Conservation (phyloP, 2,797 vertebrate species). For the Alosa sapidissima region DNA sequence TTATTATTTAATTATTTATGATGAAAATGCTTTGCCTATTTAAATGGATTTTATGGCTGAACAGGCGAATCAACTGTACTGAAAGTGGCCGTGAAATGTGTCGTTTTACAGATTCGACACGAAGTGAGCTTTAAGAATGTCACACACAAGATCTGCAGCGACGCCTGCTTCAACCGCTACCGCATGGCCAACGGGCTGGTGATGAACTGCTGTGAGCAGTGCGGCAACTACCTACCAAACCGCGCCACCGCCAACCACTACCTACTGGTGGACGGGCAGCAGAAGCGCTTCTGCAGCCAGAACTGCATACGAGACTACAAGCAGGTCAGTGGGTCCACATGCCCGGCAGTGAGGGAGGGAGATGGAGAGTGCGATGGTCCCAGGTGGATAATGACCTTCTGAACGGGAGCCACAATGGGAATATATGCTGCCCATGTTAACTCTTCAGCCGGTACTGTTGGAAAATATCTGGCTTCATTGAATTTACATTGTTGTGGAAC, state of each 20-base stretch:
- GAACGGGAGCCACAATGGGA: background rate
- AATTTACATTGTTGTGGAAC: too few relatives aligned
- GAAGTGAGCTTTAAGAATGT: slow-evolving; percentile 99
- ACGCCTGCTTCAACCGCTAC: slow-evolving; percentile 96
- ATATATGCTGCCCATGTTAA: background rate
- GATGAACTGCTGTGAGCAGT: slow-evolving; percentile 99
- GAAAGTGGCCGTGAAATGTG: background rate
- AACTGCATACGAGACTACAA: slow-evolving; percentile 96
- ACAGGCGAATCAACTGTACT: background rate
- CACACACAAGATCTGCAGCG: slow-evolving; percentile 98
- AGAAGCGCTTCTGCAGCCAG: slow-evolving; percentile 97
- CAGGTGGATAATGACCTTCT: background rate
- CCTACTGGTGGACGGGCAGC: slow-evolving; percentile 92
- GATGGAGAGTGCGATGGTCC: background rate
- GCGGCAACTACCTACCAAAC: slow-evolving; percentile 95
- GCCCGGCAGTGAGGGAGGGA: background rate
- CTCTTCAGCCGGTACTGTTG: too few relatives aligned
- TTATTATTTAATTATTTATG: background rate
- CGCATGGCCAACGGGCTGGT: slow-evolving; percentile 95
- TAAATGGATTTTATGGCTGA: background rate
- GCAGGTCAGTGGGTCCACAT: slow-evolving; percentile 78
- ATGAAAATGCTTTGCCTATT: background rate
- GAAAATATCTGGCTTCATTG: too few relatives aligned
- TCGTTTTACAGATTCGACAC: slow-evolving; percentile 87
- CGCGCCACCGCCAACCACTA: slow-evolving; percentile 93